Conservation (phyloP, 2,113 vertebrate species). For the Gasterosteus aculeatus region DNA sequence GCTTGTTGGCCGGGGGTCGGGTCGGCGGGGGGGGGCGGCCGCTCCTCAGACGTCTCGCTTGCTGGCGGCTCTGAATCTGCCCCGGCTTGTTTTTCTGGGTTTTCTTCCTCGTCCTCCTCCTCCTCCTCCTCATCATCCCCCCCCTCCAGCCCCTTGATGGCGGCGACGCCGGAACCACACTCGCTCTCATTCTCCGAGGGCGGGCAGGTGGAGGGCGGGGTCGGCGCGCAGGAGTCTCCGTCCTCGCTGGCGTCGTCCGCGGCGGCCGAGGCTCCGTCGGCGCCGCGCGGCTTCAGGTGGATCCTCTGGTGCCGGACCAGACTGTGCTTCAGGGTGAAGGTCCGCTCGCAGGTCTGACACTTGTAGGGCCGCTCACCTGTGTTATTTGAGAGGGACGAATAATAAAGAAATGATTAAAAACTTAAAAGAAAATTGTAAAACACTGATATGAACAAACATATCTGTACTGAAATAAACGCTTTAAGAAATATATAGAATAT, state of each 20-base stretch:
- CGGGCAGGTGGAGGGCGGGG: slow-evolving; percentile 87
- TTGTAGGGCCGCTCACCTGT: slow-evolving; percentile 94
- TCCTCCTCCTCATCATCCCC: slow-evolving; percentile 19
- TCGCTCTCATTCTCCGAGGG: slow-evolving; percentile 86
- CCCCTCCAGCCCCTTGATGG: slow-evolving; percentile 60
- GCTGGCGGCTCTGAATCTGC: not conserved
- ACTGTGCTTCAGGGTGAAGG: slow-evolving; percentile 98
- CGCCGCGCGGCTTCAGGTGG: slow-evolving; percentile 88
- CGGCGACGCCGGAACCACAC: slow-evolving; percentile 5
- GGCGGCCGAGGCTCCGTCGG: slow-evolving; percentile 49
- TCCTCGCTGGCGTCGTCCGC: slow-evolving; percentile 83
- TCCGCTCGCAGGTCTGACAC: slow-evolving; percentile 94
- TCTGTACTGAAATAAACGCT: too few species aligned
- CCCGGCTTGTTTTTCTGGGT: accelerated
- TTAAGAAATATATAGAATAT: too few species aligned
- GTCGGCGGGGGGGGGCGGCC: not conserved
- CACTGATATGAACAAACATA: not conserved
- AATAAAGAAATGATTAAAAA: too few species aligned
- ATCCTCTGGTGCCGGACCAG: slow-evolving; percentile 96
- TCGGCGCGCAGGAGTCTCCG: slow-evolving; percentile 85
- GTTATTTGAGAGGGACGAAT: too few species aligned
- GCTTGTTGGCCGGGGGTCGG: slow-evolving; percentile 26
- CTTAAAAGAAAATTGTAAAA: not conserved
- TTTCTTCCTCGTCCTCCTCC: slow-evolving; percentile 42
- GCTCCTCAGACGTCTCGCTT: not conserved